phyloP scores from a whole-genome alignment of 2,888 invertebrate species.

The Eupithecia subumbrata region DNA sequence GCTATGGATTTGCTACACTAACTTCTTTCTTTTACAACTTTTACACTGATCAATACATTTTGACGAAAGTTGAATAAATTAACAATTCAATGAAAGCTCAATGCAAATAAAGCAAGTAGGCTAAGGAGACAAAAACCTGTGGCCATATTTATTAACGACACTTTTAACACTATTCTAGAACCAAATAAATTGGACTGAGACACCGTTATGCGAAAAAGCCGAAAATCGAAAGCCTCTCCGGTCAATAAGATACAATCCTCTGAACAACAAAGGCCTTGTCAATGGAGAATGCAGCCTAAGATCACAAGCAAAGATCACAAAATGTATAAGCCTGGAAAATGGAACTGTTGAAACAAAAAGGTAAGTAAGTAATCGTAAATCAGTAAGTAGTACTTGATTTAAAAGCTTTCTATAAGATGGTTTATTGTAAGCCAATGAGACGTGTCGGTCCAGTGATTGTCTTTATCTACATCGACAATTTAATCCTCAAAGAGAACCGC shows the following conservation, averaged over 20 bases:
- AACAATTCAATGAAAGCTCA: not conserved
- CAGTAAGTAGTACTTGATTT: slow-evolving; percentile 50
- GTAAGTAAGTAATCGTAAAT: slow-evolving; percentile 51
- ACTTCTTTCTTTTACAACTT: not conserved
- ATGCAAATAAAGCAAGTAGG: not conserved
- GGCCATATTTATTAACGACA: slow-evolving; percentile 13
- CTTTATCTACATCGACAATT: slow-evolving; percentile 23
- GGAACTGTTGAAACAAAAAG: slow-evolving; percentile 50
- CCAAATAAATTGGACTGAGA: slow-evolving; percentile 55
- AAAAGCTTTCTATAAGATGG: slow-evolving; percentile 54
- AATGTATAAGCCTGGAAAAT: slow-evolving; percentile 58
- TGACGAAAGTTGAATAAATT: not conserved
- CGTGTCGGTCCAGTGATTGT: slow-evolving; percentile 38
- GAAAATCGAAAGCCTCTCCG: slow-evolving; percentile 59
- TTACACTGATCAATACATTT: not conserved
- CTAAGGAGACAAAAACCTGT: not conserved
- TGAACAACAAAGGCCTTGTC: slow-evolving; percentile 50
- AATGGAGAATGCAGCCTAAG: slow-evolving; percentile 61
- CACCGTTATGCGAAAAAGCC: slow-evolving; percentile 65
- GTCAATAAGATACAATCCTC: slow-evolving; percentile 65
- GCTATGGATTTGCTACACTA: not conserved
- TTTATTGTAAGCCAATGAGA: slow-evolving; percentile 39
- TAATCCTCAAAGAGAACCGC: slow-evolving; percentile 20
- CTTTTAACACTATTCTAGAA: slow-evolving; percentile 29
- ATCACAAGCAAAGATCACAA: slow-evolving; percentile 51